Percentiles rank a stretch among this genome's conserved stretches.
Conservation (phyloP, 2,888 invertebrate species). For the Dolichomitus sp. region DNA sequence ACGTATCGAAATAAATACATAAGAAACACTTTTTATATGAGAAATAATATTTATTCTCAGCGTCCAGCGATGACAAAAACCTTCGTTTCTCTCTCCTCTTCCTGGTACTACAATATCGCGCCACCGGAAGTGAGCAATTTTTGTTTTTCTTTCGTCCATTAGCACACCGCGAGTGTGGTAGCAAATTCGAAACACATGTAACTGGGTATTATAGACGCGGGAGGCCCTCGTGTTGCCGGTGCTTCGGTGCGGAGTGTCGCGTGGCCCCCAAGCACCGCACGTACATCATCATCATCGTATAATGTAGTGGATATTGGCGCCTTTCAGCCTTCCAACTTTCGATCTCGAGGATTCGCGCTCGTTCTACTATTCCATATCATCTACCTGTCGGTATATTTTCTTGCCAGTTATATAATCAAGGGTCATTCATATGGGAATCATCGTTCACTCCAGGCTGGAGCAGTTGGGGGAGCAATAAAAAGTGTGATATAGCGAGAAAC, state of each 20-base stretch:
- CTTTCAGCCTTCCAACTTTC: constrained; percentile 26
- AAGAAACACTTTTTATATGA: background rate
- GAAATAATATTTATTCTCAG: background rate
- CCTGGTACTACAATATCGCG: constrained; percentile 40
- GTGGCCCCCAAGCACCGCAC: constrained; percentile 18
- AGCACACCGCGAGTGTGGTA: constrained; percentile 63
- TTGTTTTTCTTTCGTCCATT: constrained; percentile 51
- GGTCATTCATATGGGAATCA: constrained; percentile 64
- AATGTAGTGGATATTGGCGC: constrained; percentile 41
- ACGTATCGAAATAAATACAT: background rate
- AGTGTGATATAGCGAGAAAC: constrained; percentile 48
- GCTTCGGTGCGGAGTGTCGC: constrained; percentile 31
- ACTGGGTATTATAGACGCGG: constrained; percentile 17
- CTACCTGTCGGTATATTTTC: background rate
- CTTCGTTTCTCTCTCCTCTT: constrained; percentile 15
- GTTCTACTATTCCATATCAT: constrained; percentile 33
- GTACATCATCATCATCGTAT: constrained; percentile 40
- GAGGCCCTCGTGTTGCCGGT: background rate
- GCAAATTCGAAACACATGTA: constrained; percentile 66
- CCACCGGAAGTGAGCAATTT: constrained; percentile 61
- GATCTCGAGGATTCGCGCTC: constrained; percentile 4
- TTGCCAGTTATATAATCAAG: constrained; percentile 62
- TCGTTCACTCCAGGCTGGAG: constrained; percentile 38
- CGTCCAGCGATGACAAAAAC: background rate
- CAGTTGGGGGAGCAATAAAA: constrained; percentile 54